Conservation (phyloP, 2,888 invertebrate genomes). For the Limnephilus lunatus region DNA sequence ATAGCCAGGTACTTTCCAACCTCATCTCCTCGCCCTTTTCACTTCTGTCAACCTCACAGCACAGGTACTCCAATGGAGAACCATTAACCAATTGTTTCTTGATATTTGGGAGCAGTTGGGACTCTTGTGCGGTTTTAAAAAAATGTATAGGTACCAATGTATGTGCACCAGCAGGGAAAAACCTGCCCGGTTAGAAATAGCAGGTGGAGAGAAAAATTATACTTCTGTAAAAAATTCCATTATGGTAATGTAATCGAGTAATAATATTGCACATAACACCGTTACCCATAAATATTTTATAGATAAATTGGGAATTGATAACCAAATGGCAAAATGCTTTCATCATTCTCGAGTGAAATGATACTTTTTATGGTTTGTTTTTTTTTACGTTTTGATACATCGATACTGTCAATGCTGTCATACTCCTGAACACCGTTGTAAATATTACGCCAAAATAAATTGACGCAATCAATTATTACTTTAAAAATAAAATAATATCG, state of each 20-base stretch:
- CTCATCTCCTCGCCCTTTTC: no score
- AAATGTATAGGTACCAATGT: no score
- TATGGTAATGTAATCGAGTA: not conserved
- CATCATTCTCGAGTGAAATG: not conserved
- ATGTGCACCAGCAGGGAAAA: no score
- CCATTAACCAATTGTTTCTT: no score
- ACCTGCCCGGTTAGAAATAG: not conserved
- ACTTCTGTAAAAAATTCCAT: not conserved
- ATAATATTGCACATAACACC: not conserved
- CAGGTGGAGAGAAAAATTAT: not conserved
- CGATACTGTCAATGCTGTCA: not conserved
- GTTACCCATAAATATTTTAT: not conserved
- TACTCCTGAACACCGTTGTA: not conserved
- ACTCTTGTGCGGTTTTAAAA: no score
- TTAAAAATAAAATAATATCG: not conserved
- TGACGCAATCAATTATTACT: not conserved
- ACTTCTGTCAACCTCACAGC: no score
- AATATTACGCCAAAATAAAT: not conserved
- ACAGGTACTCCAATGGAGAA: no score
- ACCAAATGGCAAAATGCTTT: not conserved
- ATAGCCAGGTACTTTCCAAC: no score
- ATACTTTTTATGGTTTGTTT: not conserved
- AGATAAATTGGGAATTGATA: not conserved
- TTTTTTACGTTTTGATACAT: not conserved
- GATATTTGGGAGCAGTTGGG: no score